These are phyloP conservation scores for Notarius quadriscutis DNA, from an alignment of 2,113 vertebrate species.

Conservation along the genomic window DNA sequence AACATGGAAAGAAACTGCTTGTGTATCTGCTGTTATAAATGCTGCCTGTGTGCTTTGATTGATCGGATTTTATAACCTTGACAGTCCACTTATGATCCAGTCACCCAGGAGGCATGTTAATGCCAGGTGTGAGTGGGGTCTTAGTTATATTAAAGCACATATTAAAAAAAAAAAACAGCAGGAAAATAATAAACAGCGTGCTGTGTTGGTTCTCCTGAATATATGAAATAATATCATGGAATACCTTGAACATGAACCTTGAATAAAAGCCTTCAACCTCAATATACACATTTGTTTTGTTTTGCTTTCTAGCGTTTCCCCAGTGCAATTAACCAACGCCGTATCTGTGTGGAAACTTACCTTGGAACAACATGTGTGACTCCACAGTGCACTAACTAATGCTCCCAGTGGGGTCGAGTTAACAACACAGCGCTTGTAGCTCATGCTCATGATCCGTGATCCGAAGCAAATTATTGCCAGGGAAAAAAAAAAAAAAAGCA, in stretches of 20 bases:
- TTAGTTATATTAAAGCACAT: neutral
- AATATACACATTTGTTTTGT: neutral
- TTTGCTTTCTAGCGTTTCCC: neutral
- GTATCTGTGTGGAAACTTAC: constrained; percentile 6
- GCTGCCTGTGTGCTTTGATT: too few species aligned
- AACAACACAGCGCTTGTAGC: constrained; percentile 40
- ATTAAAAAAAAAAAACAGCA: too few species aligned
- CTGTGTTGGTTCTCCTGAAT: neutral
- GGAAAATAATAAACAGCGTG: neutral
- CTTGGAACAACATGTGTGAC: constrained; percentile 11
- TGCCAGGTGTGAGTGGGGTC: neutral
- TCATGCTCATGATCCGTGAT: constrained; percentile 35
- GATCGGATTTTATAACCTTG: too few species aligned
- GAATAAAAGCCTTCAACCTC: neutral
- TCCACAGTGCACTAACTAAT: constrained; percentile 9
- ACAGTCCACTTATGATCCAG: neutral
- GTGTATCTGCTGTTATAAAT: too few species aligned
- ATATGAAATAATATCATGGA: neutral
- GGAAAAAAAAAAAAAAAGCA: neutral
- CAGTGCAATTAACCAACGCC: neutral
- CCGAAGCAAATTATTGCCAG: constrained; percentile 54
- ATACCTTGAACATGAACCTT: neutral
- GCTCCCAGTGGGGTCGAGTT: constrained; percentile 3
- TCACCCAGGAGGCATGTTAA: neutral
- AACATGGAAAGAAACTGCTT: too few species aligned